Evolutionary conservation across 2,113 vertebrate species (phyloP).

Genomic region (Gasterosteus nipponicus): DNA sequence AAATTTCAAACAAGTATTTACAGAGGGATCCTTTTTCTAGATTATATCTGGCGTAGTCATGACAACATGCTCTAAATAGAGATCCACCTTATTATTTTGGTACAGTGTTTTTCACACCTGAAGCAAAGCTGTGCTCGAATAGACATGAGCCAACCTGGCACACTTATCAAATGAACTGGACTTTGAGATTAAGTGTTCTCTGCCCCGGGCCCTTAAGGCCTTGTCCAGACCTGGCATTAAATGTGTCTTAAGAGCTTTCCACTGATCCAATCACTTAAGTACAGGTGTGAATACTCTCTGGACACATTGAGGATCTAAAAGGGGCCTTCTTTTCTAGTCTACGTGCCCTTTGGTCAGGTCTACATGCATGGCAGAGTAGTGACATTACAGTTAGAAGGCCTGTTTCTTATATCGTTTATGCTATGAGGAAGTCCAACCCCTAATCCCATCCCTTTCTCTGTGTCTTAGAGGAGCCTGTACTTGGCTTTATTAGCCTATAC

Average conservation of each 20-base stretch:
- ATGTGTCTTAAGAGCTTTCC: not conserved
- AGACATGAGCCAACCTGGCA: too few species aligned
- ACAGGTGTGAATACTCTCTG: not conserved
- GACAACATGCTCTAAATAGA: too few species aligned
- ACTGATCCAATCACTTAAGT: not conserved
- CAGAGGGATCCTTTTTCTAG: too few species aligned
- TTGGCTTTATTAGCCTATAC: conserved; percentile 13
- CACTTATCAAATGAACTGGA: too few species aligned
- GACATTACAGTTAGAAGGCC: not conserved
- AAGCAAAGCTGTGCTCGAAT: too few species aligned
- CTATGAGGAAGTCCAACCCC: not conserved
- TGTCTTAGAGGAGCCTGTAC: not conserved
- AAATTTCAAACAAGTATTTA: too few species aligned
- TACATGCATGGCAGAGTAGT: not conserved
- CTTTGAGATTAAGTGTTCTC: too few species aligned
- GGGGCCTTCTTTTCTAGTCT: not conserved
- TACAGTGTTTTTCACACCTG: too few species aligned
- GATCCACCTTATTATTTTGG: too few species aligned
- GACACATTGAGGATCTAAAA: not conserved
- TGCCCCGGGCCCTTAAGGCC: too few species aligned
- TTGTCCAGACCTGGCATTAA: not conserved
- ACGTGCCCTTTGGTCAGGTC: not conserved
- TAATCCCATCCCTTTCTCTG: not conserved
- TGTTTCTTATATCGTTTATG: not conserved
- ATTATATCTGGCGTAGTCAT: too few species aligned